Evolutionary conservation across 2,888 invertebrate species (phyloP).

Genomic region (Agonopterix subpropinquella): DNA sequence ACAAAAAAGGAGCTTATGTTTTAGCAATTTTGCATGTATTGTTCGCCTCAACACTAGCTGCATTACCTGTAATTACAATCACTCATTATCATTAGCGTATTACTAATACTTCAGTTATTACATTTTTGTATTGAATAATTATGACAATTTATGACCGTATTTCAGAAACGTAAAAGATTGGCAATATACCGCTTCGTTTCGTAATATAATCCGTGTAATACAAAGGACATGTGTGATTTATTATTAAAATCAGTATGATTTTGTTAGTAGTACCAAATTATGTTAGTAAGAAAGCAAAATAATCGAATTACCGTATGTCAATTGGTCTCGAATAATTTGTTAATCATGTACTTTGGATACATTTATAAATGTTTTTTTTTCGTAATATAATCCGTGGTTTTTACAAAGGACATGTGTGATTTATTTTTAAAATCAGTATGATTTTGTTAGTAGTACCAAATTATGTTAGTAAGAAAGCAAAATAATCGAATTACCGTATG

Average conservation of each 20-base stretch:
- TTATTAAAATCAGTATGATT: constrained; percentile 1
- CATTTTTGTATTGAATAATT: too few relatives aligned
- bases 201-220: constrained; percentile 17
- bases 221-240: constrained; percentile 45
- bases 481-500: constrained; percentile 4
- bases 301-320: constrained; percentile 5
- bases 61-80: too few relatives aligned
- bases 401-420: constrained; percentile 46
- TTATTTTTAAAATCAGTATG: constrained; percentile 9
- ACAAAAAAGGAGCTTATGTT: too few relatives aligned
- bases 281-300: constrained; percentile 5
- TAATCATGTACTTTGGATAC: constrained; percentile 1
- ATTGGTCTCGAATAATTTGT: constrained; percentile 14
- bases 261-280: constrained; percentile 19
- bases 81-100: too few relatives aligned
- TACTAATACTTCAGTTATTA: too few relatives aligned
- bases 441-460: constrained; percentile 18
- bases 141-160: too few relatives aligned
- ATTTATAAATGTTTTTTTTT: constrained; percentile 3
- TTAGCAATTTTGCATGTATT: too few relatives aligned
- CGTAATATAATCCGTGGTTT: constrained; percentile 17
- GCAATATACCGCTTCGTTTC: too few relatives aligned
- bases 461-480: constrained; percentile 11
- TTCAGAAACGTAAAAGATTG: too few relatives aligned
- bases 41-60: too few relatives aligned